These are phyloP conservation scores for Tyrannus savana DNA, from an alignment of 2,113 vertebrate genomes.

Conservation along the genomic window DNA sequence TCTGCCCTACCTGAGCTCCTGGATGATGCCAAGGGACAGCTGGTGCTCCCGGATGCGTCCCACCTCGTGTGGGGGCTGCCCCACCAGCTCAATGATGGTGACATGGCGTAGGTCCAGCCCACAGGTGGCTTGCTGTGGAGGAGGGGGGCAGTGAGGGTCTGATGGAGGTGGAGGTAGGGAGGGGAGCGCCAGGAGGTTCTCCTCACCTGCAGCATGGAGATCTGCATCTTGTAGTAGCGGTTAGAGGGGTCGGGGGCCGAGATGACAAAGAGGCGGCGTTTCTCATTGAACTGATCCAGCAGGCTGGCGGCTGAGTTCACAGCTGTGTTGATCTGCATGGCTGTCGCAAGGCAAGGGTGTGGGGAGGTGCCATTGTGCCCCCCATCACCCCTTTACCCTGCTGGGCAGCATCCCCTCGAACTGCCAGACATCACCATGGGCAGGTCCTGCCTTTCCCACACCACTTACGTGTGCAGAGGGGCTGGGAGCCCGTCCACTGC, in stretches of 20 bases:
- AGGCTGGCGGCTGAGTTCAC: slow-evolving; percentile 84
- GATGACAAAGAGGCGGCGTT: slow-evolving; percentile 87
- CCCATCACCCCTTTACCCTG: neutral
- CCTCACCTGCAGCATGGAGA: slow-evolving; percentile 89
- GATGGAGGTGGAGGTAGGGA: neutral
- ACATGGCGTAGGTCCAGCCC: slow-evolving; percentile 89
- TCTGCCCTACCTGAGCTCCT: slow-evolving; percentile 85
- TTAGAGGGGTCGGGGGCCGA: slow-evolving; percentile 86
- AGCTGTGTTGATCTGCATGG: slow-evolving; percentile 86
- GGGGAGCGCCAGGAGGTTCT: neutral
- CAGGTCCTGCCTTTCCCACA: rapidly evolving
- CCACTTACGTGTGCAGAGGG: slow-evolving; percentile 84
- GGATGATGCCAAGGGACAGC: slow-evolving; percentile 81
- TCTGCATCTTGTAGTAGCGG: slow-evolving; percentile 90
- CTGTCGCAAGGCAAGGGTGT: neutral
- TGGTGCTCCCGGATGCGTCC: slow-evolving; percentile 87
- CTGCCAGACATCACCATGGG: rapidly evolving
- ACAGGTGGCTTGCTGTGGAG: slow-evolving; percentile 83
- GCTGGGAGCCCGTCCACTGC: slow-evolving; percentile 83
- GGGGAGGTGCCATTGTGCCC: neutral
- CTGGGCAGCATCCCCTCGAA: rapidly evolving
- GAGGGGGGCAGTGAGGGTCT: rapidly evolving
- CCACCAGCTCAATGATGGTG: slow-evolving; percentile 88
- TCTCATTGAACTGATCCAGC: slow-evolving; percentile 93
- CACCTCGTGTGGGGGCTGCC: slow-evolving; percentile 82